These are phyloP conservation scores for Zapornia atra DNA, from an alignment of 2,113 vertebrate species.

Conservation along the genomic window DNA sequence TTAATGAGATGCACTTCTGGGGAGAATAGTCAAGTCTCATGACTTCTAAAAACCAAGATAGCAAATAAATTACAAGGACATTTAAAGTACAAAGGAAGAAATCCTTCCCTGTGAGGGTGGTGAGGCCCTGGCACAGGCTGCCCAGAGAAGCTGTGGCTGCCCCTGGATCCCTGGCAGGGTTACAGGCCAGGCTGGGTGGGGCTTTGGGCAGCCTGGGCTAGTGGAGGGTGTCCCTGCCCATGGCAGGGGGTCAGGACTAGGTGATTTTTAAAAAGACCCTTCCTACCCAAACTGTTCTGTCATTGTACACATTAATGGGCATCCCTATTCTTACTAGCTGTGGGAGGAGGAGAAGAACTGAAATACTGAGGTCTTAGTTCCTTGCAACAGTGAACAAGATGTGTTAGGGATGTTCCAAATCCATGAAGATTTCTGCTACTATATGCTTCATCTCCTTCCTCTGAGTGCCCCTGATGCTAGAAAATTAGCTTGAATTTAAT, in stretches of 20 bases:
- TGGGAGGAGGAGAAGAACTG: not conserved
- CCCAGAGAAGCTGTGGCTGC: not conserved
- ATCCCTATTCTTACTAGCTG: not conserved
- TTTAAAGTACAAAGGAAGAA: not conserved
- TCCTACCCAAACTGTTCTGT: not conserved
- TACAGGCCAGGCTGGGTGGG: not conserved
- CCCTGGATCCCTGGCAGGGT: not conserved
- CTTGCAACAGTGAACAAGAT: not conserved
- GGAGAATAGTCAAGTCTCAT: not conserved
- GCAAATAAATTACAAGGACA: not conserved
- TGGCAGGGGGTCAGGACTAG: not conserved
- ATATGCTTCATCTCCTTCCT: not conserved
- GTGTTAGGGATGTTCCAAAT: not conserved
- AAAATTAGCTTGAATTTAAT: not conserved
- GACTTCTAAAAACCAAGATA: not conserved
- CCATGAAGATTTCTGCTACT: not conserved
- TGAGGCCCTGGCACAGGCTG: not conserved
- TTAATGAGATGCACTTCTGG: not conserved
- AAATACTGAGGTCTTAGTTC: not conserved
- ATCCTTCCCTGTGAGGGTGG: not conserved
- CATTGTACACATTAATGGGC: not conserved
- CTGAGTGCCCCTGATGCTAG: fast-evolving
- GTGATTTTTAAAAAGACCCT: not conserved
- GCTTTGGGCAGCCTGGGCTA: not conserved
- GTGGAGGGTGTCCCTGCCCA: not conserved